phyloP scores from a whole-genome alignment of 2,888 invertebrate genomes.

The Pyralis farinalis region DNA sequence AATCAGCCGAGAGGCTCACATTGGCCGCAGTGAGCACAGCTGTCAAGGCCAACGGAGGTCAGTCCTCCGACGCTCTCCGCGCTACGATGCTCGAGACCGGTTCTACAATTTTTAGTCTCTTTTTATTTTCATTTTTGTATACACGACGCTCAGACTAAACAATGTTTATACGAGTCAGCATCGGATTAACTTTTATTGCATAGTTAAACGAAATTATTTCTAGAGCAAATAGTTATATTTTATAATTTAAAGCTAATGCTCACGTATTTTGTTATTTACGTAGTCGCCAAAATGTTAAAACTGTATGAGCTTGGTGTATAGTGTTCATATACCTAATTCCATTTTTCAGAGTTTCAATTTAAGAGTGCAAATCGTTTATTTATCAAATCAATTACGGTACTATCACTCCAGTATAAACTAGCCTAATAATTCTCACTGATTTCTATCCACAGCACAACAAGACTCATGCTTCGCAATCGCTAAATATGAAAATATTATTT shows the following conservation, averaged over 20 bases:
- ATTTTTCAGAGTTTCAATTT: too few species aligned
- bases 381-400: too few species aligned
- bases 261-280: background rate
- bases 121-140: conserved; percentile 81
- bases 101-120: conserved; percentile 78
- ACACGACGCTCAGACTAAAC: conserved; percentile 78
- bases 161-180: conserved; percentile 75
- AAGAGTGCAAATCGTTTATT: too few species aligned
- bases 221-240: conserved; percentile 20
- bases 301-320: too few species aligned
- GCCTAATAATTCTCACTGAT: too few species aligned
- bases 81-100: conserved; percentile 74
- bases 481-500: conserved; percentile 4
- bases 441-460: too few species aligned
- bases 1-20: conserved; percentile 64
- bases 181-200: conserved; percentile 74
- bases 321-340: too few species aligned
- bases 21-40: conserved; percentile 66
- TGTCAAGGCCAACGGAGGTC: conserved; percentile 80
- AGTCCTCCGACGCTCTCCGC: conserved; percentile 76
- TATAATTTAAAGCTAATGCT: background rate
- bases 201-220: conserved; percentile 51
- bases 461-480: background rate
- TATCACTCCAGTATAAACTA: too few species aligned
- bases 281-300: background rate